A percentile compares a stretch with the other conserved stretches of the same genome.
Evolutionary conservation across 2,888 invertebrate genomes (phyloP).

Genomic region (Danaus chrysippus): DNA sequence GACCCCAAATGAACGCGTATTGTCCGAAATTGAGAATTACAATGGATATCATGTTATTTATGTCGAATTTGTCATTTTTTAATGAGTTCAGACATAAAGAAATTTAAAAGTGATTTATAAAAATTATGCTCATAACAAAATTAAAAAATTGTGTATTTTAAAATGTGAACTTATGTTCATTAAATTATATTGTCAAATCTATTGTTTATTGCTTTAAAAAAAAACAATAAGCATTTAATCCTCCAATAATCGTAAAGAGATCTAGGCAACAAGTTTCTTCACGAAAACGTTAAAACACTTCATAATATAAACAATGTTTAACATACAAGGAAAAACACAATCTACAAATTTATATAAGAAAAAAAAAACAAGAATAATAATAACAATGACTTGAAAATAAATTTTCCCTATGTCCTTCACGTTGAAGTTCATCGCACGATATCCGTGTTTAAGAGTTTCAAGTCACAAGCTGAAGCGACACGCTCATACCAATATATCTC

Average conservation of each 20-base stretch:
- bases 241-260: too few species aligned
- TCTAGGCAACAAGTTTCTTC: too few species aligned
- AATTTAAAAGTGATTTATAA: too few species aligned
- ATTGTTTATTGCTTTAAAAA: too few species aligned
- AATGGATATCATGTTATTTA: background rate
- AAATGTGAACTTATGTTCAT: too few species aligned
- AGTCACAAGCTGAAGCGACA: slow-evolving; percentile 29
- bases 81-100: background rate
- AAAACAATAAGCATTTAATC: too few species aligned
- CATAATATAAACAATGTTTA: slow-evolving; percentile 7
- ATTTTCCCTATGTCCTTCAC: slow-evolving; percentile 55
- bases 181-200: too few species aligned
- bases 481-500: background rate
- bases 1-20: slow-evolving; percentile 13
- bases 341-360: slow-evolving; percentile 11
- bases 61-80: slow-evolving; percentile 1
- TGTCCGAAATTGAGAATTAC: slow-evolving; percentile 19
- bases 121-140: too few species aligned
- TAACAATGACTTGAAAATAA: slow-evolving; percentile 41
- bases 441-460: slow-evolving; percentile 34
- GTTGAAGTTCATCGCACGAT: slow-evolving; percentile 60
- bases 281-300: too few species aligned
- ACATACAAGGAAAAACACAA: slow-evolving; percentile 7
- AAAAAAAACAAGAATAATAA: slow-evolving; percentile 25
- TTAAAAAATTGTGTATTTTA: too few species aligned